Percentiles rank a stretch among this genome's conserved stretches.
These are phyloP conservation scores for Meteorus sp. DNA, from an alignment of 1,140 invertebrate genomes.

Conservation along the genomic window DNA sequence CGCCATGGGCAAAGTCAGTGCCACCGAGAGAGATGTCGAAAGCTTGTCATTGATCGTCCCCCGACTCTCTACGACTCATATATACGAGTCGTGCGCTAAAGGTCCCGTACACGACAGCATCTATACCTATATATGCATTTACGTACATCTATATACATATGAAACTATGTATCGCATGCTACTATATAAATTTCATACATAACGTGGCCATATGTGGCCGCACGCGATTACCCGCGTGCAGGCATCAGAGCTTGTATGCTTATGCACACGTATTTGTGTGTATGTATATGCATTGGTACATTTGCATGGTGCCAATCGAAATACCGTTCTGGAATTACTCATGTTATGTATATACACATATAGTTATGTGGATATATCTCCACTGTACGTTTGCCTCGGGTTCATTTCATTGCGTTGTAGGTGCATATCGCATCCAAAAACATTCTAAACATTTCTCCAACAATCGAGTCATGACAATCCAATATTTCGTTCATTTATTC, in stretches of 20 bases:
- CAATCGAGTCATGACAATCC: too few relatives aligned
- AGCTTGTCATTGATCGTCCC: conserved; percentile 58
- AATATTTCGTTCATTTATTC: too few relatives aligned
- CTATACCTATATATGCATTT: conserved; percentile 13
- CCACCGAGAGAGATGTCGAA: conserved; percentile 26
- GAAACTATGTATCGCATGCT: too few relatives aligned
- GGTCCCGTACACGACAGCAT: conserved; percentile 55
- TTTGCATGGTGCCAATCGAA: too few relatives aligned
- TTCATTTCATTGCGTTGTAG: conserved; percentile 10
- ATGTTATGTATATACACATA: too few relatives aligned
- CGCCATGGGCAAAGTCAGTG: not conserved
- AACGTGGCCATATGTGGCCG: conserved; percentile 17
- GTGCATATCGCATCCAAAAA: conserved; percentile 10
- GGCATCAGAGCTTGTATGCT: conserved; percentile 9
- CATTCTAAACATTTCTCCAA: not conserved
- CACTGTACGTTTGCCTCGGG: conserved; percentile 7
- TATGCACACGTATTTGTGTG: not conserved
- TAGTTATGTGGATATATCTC: too few relatives aligned
- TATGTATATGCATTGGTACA: conserved; percentile 1
- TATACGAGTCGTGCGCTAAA: conserved; percentile 51
- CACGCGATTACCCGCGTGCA: conserved; percentile 13
- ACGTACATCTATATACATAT: too few relatives aligned
- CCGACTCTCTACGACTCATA: conserved; percentile 47
- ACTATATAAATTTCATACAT: conserved; percentile 22
- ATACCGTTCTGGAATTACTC: conserved; percentile 15